Base-by-base conservation (phyloP, 2,797 vertebrate species). In the Garrulus glandarius region DNA sequence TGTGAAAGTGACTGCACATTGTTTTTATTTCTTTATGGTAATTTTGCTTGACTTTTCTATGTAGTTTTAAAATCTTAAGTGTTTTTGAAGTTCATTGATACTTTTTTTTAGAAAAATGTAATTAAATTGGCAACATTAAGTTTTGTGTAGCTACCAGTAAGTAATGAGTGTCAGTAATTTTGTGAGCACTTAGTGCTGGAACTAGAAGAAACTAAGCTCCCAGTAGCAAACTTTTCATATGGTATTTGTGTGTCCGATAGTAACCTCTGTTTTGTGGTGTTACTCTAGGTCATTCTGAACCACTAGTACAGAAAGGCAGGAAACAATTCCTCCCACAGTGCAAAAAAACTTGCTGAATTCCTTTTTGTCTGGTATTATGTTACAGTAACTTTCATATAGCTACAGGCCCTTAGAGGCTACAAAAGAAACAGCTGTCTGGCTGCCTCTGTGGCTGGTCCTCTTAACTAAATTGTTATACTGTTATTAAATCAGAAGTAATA, bases 211-310 rank as follows among this genome's bases (percentile, higher is more conserved):
- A 47, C 24, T 39, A 16, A 88, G 52, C 68, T 95, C 67, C 43
- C 72, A 69, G 87, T 81, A 75, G 77, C 34, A 56, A 85, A 90
- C 68, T 94, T 92, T 60, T 93, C 69, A 30, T 41, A 23, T 74
- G 63, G 49, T 68, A 32, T 95, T 92, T 95, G 43, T 15, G 92
- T 98, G 99, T 90, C 99, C 98, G 98, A 88, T 97, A 99, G 99
- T 99, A 99, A 99, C 99, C 99, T 96, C 96, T 89, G 95, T 75
- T 95, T 94, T 89, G 75, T 94, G 70, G 98, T 98, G 99, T 99
- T 99, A 99, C 98, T 99, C 65, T 91, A 98, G 99, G 98, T 99
- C 98, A 93, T 98, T 97, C 61, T 92, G 87, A 96, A 89, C 85
- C 84, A 71, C 89, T 95, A 71, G 95, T 97, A 97, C 94, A 81